A percentile compares a stretch with the other conserved stretches of the same genome.
Conservation (phyloP, 2,113 vertebrate species). For the Brevimyrus niger region DNA sequence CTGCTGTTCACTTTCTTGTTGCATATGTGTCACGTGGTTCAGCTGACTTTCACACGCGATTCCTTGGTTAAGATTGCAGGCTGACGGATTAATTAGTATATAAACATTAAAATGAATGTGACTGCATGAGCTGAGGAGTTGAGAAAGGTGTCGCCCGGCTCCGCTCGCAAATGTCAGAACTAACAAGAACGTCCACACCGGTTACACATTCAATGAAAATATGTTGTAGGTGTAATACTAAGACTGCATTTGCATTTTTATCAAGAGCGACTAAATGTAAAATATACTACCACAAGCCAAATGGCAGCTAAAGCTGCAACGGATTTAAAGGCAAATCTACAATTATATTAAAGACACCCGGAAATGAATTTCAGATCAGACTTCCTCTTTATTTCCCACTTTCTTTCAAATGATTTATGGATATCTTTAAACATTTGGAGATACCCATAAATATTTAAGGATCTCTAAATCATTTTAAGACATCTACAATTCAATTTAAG, state of each 20-base stretch:
- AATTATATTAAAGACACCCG: background rate
- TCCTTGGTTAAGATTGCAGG: background rate
- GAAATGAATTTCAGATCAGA: background rate
- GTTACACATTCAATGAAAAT: background rate
- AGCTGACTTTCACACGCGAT: background rate
- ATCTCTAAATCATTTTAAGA: background rate
- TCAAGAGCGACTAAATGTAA: conserved; percentile 1
- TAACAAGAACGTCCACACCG: background rate
- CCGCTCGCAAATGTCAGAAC: background rate
- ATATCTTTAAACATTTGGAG: background rate
- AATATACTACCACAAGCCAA: background rate
- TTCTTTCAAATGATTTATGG: background rate
- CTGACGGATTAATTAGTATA: background rate
- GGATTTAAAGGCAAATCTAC: background rate
- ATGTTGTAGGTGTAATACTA: background rate
- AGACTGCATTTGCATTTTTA: background rate
- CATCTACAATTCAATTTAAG: conserved; percentile 1
- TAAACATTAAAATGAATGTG: background rate
- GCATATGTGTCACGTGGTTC: background rate
- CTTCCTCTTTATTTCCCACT: background rate
- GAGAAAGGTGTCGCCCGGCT: background rate
- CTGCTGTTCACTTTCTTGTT: background rate
- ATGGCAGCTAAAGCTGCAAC: background rate
- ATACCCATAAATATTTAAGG: background rate
- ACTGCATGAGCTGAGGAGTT: background rate